Conservation (phyloP, 2,797 vertebrate species). For the Sebastes matsubarae region DNA sequence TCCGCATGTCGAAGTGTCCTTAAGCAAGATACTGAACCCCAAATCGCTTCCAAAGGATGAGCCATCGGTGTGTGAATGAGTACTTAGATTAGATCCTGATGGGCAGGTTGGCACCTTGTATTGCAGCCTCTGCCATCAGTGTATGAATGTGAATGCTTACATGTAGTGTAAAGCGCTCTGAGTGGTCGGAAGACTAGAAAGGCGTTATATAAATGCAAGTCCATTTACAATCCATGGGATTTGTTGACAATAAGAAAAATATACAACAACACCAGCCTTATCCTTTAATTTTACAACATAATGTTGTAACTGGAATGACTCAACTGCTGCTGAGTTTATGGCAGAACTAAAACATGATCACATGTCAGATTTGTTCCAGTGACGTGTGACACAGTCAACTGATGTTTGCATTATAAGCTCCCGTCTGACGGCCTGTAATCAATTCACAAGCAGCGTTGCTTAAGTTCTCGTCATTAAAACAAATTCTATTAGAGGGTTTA, state of each 20-base stretch:
- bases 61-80: too few species aligned
- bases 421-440: slow-evolving; percentile 1
- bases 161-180: too few species aligned
- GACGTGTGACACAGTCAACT: slow-evolving; percentile 25
- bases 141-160: too few species aligned
- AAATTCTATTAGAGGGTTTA: background rate
- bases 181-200: too few species aligned
- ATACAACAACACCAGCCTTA: background rate
- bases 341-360: slow-evolving; percentile 18
- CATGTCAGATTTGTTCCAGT: slow-evolving; percentile 31
- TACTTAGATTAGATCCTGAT: too few species aligned
- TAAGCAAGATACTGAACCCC: too few species aligned
- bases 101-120: rapidly evolving
- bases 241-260: background rate
- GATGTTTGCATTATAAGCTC: slow-evolving; percentile 11
- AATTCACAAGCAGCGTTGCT: background rate
- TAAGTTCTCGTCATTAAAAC: background rate
- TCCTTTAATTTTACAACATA: background rate
- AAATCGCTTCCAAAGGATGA: too few species aligned
- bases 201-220: too few species aligned
- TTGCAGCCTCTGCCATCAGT: too few species aligned
- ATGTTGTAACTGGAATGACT: background rate
- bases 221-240: too few species aligned
- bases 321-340: background rate
- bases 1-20: too few species aligned